These are phyloP conservation scores for Chlamydotis undulata DNA, from an alignment of 2,113 vertebrate genomes.

Conservation along the genomic window DNA sequence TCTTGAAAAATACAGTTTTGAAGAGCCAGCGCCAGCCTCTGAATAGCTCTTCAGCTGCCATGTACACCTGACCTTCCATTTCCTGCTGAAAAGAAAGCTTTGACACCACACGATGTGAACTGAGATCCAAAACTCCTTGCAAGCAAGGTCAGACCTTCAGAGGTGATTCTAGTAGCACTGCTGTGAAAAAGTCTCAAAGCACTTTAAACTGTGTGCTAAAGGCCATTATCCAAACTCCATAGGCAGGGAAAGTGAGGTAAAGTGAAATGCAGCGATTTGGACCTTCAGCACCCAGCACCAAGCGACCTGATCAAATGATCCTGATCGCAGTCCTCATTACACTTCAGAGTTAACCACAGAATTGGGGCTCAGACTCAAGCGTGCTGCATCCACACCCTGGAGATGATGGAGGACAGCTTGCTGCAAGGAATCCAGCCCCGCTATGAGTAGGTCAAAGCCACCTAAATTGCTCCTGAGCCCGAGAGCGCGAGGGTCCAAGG, in stretches of 20 bases:
- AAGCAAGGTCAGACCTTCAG: background rate
- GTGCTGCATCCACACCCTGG: background rate
- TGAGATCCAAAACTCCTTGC: background rate
- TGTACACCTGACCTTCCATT: background rate
- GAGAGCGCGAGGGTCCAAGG: fast-evolving
- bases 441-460: background rate
- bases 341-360: background rate
- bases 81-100: background rate
- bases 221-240: background rate
- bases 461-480: background rate
- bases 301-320: background rate
- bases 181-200: background rate
- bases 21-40: background rate
- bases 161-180: background rate
- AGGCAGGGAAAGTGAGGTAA: fast-evolving
- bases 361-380: fast-evolving
- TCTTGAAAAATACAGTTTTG: background rate
- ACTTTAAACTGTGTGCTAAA: background rate
- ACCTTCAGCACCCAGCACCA: fast-evolving
- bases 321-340: fast-evolving
- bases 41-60: background rate
- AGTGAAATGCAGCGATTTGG: background rate
- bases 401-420: background rate
- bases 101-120: fast-evolving
- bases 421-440: background rate